These are phyloP conservation scores for Zaprionus davidi DNA, from an alignment of 1,140 invertebrate species.

Conservation along the genomic window DNA sequence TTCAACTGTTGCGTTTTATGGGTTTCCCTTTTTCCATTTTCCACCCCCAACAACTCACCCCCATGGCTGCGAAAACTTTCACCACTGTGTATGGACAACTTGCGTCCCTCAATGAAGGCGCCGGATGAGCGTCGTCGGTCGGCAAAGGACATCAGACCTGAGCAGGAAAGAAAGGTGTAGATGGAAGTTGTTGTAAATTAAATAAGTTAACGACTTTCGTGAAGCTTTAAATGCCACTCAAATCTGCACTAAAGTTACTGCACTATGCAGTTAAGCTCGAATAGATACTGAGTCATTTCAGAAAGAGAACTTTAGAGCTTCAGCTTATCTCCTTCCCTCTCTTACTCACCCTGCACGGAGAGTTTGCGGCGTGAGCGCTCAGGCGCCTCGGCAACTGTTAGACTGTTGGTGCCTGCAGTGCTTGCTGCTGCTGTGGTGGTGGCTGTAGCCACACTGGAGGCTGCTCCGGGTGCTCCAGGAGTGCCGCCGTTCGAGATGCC, in stretches of 20 bases:
- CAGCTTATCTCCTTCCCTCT: not conserved
- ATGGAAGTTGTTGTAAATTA: slow-evolving; percentile 15
- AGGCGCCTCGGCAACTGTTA: slow-evolving; percentile 66
- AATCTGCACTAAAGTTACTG: not conserved
- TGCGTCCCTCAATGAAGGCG: slow-evolving; percentile 81
- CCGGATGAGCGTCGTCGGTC: slow-evolving; percentile 82
- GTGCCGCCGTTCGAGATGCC: slow-evolving; percentile 64
- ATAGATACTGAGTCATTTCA: not conserved
- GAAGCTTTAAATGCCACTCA: not conserved
- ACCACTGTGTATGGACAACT: slow-evolving; percentile 81
- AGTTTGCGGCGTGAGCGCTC: slow-evolving; percentile 72
- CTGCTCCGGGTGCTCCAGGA: slow-evolving; percentile 14
- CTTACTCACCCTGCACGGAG: slow-evolving; percentile 77
- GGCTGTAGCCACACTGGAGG: slow-evolving; percentile 47
- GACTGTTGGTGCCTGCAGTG: slow-evolving; percentile 52
- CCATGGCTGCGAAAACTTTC: slow-evolving; percentile 84
- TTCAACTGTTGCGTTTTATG: slow-evolving; percentile 74
- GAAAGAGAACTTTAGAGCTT: too few species aligned
- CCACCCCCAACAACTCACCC: slow-evolving; percentile 54
- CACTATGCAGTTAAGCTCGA: not conserved
- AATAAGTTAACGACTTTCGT: slow-evolving; percentile 40
- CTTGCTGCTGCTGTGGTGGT: slow-evolving; percentile 33
- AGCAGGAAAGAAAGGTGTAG: slow-evolving; percentile 12
- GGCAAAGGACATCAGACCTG: slow-evolving; percentile 83
- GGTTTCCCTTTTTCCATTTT: slow-evolving; percentile 17